Conservation (phyloP, 2,797 vertebrate species). For the Lerista edwardsae region DNA sequence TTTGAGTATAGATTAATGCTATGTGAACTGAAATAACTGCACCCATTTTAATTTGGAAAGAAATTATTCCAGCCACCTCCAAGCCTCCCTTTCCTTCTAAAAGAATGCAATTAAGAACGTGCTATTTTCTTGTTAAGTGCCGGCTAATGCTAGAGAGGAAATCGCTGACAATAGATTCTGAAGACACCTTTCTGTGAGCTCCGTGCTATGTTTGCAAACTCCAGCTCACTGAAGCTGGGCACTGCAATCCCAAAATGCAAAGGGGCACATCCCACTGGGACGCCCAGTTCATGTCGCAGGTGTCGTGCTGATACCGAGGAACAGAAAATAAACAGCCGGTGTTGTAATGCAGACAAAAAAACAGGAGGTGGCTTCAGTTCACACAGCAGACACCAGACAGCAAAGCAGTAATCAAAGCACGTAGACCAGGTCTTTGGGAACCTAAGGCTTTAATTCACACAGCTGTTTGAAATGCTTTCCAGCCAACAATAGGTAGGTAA, state of each 20-base stretch:
- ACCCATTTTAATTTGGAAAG: slow-evolving; percentile 34
- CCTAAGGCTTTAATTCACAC: slow-evolving; percentile 8
- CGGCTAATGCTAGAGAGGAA: neutral
- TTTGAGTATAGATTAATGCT: slow-evolving; percentile 1
- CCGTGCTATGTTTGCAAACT: fast-evolving
- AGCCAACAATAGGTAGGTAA: slow-evolving; percentile 1
- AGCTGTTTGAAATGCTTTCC: slow-evolving; percentile 27
- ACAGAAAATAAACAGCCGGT: slow-evolving; percentile 45
- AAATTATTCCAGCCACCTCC: neutral
- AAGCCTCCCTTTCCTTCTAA: slow-evolving; percentile 8
- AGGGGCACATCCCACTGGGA: neutral
- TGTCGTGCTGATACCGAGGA: slow-evolving; percentile 5
- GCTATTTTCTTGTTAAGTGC: slow-evolving; percentile 15
- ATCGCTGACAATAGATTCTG: neutral
- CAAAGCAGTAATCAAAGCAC: neutral
- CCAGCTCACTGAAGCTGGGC: slow-evolving; percentile 20
- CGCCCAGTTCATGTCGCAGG: slow-evolving; percentile 9
- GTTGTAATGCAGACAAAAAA: slow-evolving; percentile 15
- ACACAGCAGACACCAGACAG: slow-evolving; percentile 27
- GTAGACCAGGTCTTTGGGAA: slow-evolving; percentile 10
- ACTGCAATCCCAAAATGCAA: slow-evolving; percentile 27
- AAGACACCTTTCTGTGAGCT: slow-evolving; percentile 32
- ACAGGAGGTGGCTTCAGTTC: slow-evolving; percentile 5
- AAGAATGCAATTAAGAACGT: slow-evolving; percentile 28
- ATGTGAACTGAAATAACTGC: slow-evolving; percentile 29